Conservation (phyloP, 1,140 invertebrate genomes). For the Mya arenaria region DNA sequence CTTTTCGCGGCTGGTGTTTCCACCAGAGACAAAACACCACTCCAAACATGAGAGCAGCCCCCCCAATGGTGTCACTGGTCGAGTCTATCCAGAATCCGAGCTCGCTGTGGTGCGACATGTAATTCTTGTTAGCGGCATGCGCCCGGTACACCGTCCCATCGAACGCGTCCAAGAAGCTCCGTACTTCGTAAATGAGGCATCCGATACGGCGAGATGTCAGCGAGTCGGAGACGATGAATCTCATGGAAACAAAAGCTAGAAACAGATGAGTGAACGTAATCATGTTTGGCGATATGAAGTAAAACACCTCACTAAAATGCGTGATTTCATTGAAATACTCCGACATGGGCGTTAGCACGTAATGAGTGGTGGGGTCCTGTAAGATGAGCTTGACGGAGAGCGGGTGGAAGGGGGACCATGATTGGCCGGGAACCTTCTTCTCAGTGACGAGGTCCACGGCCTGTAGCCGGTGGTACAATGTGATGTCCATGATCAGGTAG, state of each 20-base stretch:
- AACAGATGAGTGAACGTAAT: constrained; percentile 74
- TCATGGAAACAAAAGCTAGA: constrained; percentile 70
- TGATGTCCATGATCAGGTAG: constrained; percentile 76
- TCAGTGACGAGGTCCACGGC: constrained; percentile 68
- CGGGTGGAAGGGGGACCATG: constrained; percentile 73
- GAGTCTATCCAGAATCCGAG: constrained; percentile 77
- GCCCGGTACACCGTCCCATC: constrained; percentile 77
- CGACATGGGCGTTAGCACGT: constrained; percentile 72
- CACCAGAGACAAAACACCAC: constrained; percentile 70
- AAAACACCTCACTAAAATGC: constrained; percentile 75
- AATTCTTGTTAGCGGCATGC: constrained; percentile 64
- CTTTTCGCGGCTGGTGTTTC: constrained; percentile 62
- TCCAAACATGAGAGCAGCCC: constrained; percentile 68
- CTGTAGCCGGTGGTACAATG: constrained; percentile 68
- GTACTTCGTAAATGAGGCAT: constrained; percentile 73
- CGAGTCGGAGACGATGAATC: constrained; percentile 73
- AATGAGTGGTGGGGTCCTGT: constrained; percentile 76
- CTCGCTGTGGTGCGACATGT: constrained; percentile 71
- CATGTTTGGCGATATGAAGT: constrained; percentile 78
- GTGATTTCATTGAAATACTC: constrained; percentile 75
- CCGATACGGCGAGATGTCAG: constrained; percentile 72
- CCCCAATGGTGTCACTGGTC: constrained; percentile 70
- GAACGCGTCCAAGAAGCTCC: constrained; percentile 76
- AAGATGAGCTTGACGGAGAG: constrained; percentile 77
- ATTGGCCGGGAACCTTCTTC: constrained; percentile 41